Base-by-base conservation (phyloP, 1,140 invertebrate species). In the Drosophila mauritiana region DNA sequence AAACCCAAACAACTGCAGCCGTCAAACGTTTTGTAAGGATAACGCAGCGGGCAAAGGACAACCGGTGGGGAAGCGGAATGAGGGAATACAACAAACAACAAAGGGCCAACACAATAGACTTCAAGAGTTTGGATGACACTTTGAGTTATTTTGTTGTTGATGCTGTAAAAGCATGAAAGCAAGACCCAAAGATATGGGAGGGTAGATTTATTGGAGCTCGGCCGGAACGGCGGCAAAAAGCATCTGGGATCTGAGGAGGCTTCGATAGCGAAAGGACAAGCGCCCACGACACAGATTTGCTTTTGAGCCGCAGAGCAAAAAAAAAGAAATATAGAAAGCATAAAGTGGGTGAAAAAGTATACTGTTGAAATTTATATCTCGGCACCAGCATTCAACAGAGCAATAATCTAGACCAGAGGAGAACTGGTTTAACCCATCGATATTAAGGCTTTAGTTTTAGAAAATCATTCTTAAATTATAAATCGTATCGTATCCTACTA, bases 71-170 rank as follows among this genome's bases (percentile, higher is more conserved):
- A 34, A 51, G 34, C 15, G 36, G 17, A 36, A 3, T 8, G 31
- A 31, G 34, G 7, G n/a, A 8, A n/a, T 45, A 58, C 57, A n/a
- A n/a, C 40, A 57, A 61, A 64, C 63, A 85, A 85, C 83, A 81
- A 81, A 78, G 76, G 80, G 74, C 74, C 57, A 67, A 62, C 64
- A 85, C 81, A 86, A 86, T 86, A 86, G 83, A 86, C 83, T 88
- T 89, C 80, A 83, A 88, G 84, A 86, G 83, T 78, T 86, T 76
- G 75, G 83, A 86, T 86, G 84, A 89, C 83, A 86, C 83, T 85
- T 85, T 85, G 78, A 85, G 82, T 85, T 85, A 85, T 85, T 85
- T 81, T 88, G 83, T 85, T 88, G 83, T 89, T 82, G 82, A 86
- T 88, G 83, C 76, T 83, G 83, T 69, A 72, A 79, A 82, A 82